These are phyloP conservation scores for Ciconia nigra DNA, from an alignment of 2,797 vertebrate species.

Conservation along the genomic window DNA sequence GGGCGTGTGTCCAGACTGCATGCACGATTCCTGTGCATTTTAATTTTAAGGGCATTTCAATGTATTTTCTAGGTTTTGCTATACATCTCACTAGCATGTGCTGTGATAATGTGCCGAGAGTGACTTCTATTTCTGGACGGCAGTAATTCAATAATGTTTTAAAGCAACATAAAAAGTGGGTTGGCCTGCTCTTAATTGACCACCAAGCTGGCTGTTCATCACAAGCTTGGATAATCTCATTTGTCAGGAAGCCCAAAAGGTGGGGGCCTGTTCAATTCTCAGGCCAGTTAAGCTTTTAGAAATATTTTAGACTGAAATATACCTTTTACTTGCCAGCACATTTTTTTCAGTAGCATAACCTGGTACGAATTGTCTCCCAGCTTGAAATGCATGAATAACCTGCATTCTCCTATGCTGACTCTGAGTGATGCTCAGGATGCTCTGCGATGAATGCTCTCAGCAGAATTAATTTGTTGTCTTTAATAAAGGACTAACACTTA, in stretches of 20 bases:
- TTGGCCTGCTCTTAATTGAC: background rate
- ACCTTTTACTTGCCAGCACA: background rate
- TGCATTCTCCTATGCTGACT: background rate
- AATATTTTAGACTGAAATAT: background rate
- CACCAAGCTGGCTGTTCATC: background rate
- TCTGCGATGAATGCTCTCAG: background rate
- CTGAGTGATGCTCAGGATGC: background rate
- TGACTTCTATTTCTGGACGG: background rate
- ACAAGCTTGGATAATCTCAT: background rate
- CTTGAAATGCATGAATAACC: background rate
- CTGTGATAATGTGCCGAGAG: background rate
- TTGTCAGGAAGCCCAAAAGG: background rate
- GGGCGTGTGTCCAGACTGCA: no score
- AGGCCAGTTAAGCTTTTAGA: background rate
- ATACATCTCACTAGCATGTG: background rate
- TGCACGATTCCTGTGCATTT: rapidly evolving
- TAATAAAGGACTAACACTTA: background rate
- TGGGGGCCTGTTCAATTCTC: background rate
- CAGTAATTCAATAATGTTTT: background rate
- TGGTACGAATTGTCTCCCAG: background rate
- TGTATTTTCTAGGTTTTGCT: background rate
- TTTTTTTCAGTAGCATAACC: background rate
- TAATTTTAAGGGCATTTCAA: background rate
- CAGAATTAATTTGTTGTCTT: background rate
- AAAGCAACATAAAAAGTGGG: background rate